Percentiles rank a stretch among this genome's conserved stretches.
These are phyloP conservation scores for Odontesthes bonariensis DNA, from an alignment of 2,113 vertebrate species.

Conservation along the genomic window DNA sequence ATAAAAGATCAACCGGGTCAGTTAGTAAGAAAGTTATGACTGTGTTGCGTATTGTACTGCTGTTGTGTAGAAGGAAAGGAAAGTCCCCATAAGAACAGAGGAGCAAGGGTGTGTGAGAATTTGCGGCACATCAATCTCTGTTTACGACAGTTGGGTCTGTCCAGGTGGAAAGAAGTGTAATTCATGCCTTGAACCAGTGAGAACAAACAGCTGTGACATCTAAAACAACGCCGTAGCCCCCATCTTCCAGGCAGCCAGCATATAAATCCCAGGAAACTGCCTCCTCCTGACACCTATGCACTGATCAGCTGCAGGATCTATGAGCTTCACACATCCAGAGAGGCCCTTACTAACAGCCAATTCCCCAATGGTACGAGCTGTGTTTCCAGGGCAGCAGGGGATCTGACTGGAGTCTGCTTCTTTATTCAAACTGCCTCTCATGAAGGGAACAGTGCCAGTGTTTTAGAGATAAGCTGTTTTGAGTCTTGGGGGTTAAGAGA, in stretches of 20 bases:
- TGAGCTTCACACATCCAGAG: slow-evolving; percentile 33
- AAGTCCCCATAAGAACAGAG: not conserved
- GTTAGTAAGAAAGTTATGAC: not conserved
- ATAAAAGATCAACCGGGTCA: not conserved
- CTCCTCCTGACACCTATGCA: slow-evolving; percentile 36
- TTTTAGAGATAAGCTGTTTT: slow-evolving; percentile 3
- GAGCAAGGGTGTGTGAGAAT: not conserved
- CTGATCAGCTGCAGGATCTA: slow-evolving; percentile 58
- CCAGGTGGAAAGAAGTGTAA: slow-evolving; percentile 15
- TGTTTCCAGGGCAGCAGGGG: not conserved
- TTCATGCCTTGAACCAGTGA: slow-evolving; percentile 22
- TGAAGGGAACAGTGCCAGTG: slow-evolving; percentile 6
- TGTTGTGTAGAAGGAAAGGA: not conserved
- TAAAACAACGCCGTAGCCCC: slow-evolving; percentile 20
- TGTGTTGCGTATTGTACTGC: not conserved
- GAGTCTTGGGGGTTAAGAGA: not conserved
- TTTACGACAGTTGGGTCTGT: slow-evolving; percentile 11
- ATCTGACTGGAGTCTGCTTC: slow-evolving; percentile 23
- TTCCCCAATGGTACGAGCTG: not conserved
- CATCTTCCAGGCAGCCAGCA: slow-evolving; percentile 12
- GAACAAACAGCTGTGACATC: slow-evolving; percentile 55
- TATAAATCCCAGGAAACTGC: slow-evolving; percentile 61
- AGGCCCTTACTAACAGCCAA: slow-evolving; percentile 5
- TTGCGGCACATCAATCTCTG: slow-evolving; percentile 1
- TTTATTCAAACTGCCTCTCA: slow-evolving; percentile 12